Percentiles rank a stretch among this genome's conserved stretches.
phyloP scores from a whole-genome alignment of 2,888 invertebrate genomes.

The Rotaria magnacalcarata region DNA sequence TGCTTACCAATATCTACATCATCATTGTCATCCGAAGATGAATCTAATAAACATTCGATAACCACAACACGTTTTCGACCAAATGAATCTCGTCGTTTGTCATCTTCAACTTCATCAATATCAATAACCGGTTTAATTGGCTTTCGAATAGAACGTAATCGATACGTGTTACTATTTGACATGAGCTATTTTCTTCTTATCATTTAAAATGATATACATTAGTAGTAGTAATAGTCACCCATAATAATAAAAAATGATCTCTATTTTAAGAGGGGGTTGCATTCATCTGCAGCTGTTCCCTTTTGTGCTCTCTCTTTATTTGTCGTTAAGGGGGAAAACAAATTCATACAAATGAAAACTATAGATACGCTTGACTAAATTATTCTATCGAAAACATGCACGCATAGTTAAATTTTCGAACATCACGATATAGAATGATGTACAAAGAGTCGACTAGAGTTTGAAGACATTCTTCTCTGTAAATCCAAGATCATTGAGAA shows the following conservation, averaged over 20 bases:
- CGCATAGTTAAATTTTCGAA: no score
- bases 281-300: background rate
- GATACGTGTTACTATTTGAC: background rate
- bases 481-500: constrained; percentile 4
- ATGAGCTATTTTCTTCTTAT: background rate
- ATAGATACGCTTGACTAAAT: no score
- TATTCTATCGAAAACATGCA: no score
- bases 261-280: background rate
- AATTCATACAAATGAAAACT: no score
- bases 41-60: background rate
- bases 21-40: background rate
- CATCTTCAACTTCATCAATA: background rate
- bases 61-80: background rate
- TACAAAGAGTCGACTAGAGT: background rate
- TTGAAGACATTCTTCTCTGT: constrained; percentile 32
- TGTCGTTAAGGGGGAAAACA: background rate
- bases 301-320: background rate
- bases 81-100: background rate
- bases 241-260: background rate
- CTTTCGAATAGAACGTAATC: background rate
- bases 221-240: background rate
- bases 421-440: background rate
- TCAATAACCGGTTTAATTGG: background rate
- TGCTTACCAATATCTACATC: background rate
- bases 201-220: background rate